Conservation (phyloP, 2,888 invertebrate species). For the Apamea crenata region DNA sequence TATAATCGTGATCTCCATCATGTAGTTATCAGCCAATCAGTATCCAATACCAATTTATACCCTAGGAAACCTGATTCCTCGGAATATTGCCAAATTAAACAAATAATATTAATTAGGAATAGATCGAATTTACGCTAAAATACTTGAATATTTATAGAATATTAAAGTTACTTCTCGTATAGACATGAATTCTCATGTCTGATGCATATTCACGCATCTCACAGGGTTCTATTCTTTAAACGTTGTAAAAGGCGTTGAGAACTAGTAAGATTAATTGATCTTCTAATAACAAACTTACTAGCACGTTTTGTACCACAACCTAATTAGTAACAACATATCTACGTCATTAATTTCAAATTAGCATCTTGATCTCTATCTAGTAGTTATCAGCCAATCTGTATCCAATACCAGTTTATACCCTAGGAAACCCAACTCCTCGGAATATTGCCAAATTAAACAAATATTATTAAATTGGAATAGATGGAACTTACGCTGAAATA, state of each 20-base stretch:
- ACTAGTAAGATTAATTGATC: not conserved
- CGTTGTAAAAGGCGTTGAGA: not conserved
- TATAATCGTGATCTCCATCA: not conserved
- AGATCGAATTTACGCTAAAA: conserved; percentile 9
- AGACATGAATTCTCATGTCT: not conserved
- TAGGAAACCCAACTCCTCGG: not conserved
- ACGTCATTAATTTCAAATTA: conserved; percentile 25
- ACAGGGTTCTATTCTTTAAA: not conserved
- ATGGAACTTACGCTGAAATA: conserved; percentile 14
- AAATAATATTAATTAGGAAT: conserved; percentile 27
- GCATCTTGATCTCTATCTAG: not conserved
- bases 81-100: conserved; percentile 7
- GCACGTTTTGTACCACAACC: not conserved
- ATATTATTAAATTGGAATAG: conserved; percentile 19
- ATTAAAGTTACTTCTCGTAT: not conserved
- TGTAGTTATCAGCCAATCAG: conserved; percentile 6
- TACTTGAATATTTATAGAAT: conserved; percentile 31
- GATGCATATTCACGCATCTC: not conserved
- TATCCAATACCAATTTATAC: not conserved
- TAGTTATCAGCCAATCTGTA: conserved; percentile 11
- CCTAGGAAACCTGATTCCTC: not conserved
- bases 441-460: conserved; percentile 21
- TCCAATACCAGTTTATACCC: not conserved
- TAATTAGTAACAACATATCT: conserved; percentile 15
- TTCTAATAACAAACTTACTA: not conserved